Base-by-base conservation (phyloP, 1,140 invertebrate species). In the Bilobella aurantiaca region DNA sequence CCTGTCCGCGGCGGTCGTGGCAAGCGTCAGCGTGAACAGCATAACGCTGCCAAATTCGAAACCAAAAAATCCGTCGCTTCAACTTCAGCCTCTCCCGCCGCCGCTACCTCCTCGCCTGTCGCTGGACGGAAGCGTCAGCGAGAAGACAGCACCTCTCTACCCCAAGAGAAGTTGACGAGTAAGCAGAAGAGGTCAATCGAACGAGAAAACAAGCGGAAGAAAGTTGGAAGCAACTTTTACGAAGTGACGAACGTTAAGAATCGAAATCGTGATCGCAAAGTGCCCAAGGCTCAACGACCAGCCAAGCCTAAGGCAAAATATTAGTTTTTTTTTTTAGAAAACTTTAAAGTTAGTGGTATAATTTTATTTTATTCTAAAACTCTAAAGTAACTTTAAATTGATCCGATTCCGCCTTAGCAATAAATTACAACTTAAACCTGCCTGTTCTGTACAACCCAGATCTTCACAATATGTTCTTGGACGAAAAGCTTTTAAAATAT, bases 201-300 rank as follows among this genome's bases (percentile, higher is more conserved):
- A 70, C 81, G 90, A 62, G 81, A 84, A 23, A 80, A 83, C 67
- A 90, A 87, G 75, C 80, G 86, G 1, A 93, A 90, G 76, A 95
- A 93, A 74, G 87, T 91, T 69, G 93, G 93, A 66, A 90, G 87
- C 74, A 90, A 95, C 78, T 97, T 96, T 76, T 97, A 97, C 77
- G 87, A 92, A 80, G 84, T 88, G 29, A 83, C 87, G 1, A 95
- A 96, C 83, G 93, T 96, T 29, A 97, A 97, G 76, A 96, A 93
- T 75, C 83, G 84, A 67, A 91, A 87, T 77, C 82, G 83, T 12
- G 73, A 74, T 37, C 61, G 70, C 56, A 69, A 67, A 66, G 58
- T 37, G 14, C 70, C 70, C 3, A 69, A 58, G 59, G 32, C 12
- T 3, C 30, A 32, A 12, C n/a, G 59, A 34, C 31, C n/a, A 16